Evolutionary conservation across 2,797 vertebrate species (phyloP).

Genomic region (Cheirogaleus major): DNA sequence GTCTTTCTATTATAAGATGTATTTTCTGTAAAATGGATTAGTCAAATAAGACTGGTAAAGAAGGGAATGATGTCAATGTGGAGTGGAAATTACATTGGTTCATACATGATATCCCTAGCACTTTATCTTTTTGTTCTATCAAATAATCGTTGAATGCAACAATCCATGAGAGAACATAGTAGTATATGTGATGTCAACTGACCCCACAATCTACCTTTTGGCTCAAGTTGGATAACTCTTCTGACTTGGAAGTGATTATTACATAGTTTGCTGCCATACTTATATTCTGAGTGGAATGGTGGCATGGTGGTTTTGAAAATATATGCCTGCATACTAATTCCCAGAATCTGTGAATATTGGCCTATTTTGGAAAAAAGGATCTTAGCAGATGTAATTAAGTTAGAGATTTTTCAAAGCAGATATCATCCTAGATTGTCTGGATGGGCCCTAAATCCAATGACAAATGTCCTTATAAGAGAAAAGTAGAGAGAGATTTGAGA

Average conservation of each 20-base stretch:
- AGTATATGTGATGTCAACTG: neutral
- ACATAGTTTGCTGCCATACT: neutral
- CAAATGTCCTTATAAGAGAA: neutral
- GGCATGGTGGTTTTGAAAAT: neutral
- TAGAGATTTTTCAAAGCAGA: neutral
- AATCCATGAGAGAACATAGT: neutral
- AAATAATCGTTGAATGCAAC: neutral
- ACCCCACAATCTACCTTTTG: neutral
- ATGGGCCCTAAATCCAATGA: neutral
- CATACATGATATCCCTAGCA: neutral
- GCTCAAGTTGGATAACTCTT: neutral
- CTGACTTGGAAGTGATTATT: neutral
- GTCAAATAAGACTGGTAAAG: neutral
- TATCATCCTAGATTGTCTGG: neutral
- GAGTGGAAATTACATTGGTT: neutral
- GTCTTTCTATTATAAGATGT: neutral
- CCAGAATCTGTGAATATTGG: neutral
- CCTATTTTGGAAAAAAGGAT: neutral
- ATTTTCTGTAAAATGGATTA: neutral
- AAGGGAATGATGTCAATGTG: neutral
- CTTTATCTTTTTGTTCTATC: neutral
- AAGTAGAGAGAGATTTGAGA: neutral
- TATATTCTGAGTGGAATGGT: neutral
- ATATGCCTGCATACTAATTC: neutral
- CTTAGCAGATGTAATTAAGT: neutral